Base-by-base conservation (phyloP, 2,797 vertebrate species). In the Bovichtus variegatus region DNA sequence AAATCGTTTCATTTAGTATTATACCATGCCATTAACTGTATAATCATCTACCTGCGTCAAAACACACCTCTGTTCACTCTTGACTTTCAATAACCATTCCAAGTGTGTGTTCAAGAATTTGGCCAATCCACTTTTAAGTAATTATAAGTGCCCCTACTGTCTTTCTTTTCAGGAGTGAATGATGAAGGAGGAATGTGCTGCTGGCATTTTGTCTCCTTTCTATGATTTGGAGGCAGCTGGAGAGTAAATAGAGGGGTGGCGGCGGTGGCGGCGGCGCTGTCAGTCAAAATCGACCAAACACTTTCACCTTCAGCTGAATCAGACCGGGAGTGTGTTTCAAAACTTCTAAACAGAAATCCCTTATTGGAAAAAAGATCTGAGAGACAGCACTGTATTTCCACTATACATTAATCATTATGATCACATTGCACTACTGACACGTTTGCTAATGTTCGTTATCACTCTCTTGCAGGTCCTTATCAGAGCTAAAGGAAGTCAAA, bases 101-200 rank as follows among this genome's bases (percentile, higher is more conserved):
- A 53, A 77, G 57, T 70, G 40, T 68, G 51, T 73, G 66, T 76
- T 77, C 31, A 82, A 76, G 62, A 81, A 82, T 81, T 71, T 83
- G 54, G 60, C 72, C 67, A 71, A 69, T 87, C 58, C 54, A 64
- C 62, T 43, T 87, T 70, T 66, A 86, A 79, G 74, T 79, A 79
- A 76, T 67, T 64, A 29, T 67, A 82, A 85, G 75, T 78, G 73
- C n/a, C 76, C 61, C 38, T 53, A 43, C 59, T 63, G 60, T 78
- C 59, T 85, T 47, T 71, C 71, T 57, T 60, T 73, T 43, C 54
- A 77, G 40, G 68, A 25, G 81, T 71, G 70, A 84, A 87, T 83
- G 80, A 62, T 74, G 54, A 69, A 71, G 66, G 29, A 89, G 82
- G 89, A 92, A 91, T 91, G 83, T 62, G 88, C 88, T 92, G 82